phyloP scores from a whole-genome alignment of 2,113 vertebrate species.

The Melanerpes aurifrons region DNA sequence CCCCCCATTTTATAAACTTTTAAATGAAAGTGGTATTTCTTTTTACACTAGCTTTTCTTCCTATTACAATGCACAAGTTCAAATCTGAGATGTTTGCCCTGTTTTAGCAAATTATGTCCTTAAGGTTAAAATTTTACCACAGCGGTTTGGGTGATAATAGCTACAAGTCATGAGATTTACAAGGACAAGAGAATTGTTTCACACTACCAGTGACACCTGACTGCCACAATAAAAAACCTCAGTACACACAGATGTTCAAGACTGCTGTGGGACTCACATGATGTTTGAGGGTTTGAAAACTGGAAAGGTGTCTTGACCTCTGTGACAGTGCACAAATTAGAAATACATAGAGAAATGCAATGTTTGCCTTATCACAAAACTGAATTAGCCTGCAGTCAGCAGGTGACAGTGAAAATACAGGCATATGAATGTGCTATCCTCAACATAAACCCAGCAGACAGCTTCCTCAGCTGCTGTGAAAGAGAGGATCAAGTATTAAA shows the following conservation, averaged over 20 bases:
- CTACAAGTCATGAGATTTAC: conserved; percentile 51
- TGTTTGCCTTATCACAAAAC: background rate
- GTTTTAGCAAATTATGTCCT: background rate
- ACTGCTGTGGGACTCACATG: background rate
- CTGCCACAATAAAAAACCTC: conserved; percentile 47
- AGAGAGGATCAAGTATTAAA: background rate
- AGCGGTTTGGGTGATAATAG: conserved; percentile 38
- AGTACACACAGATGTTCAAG: background rate
- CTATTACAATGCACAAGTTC: background rate
- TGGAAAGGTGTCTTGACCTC: background rate
- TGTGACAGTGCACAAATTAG: background rate
- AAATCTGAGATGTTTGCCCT: background rate
- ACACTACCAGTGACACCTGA: conserved; percentile 28
- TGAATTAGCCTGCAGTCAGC: background rate
- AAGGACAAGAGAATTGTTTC: conserved; percentile 43
- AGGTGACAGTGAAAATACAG: background rate
- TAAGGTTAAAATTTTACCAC: conserved; percentile 62
- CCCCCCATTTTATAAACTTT: background rate
- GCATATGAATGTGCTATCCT: background rate
- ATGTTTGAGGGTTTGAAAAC: conserved; percentile 1
- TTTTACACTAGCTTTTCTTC: background rate
- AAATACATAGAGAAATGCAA: background rate
- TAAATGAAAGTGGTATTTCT: background rate
- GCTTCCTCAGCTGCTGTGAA: background rate
- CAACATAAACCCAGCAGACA: background rate